Conservation (phyloP, 2,797 vertebrate species). For the Halcyon chelicuti region DNA sequence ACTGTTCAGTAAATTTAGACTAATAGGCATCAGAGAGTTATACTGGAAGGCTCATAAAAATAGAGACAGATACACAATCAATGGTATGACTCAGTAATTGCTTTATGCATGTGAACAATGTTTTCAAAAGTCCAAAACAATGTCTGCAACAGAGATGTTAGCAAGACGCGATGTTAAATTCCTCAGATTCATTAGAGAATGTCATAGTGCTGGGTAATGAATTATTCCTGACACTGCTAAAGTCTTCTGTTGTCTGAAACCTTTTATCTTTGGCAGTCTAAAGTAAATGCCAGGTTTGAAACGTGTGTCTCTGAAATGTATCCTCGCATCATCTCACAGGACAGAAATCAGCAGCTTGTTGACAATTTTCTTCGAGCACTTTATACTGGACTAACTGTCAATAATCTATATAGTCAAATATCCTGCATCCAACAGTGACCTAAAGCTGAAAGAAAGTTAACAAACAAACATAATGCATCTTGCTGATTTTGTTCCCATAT, state of each 20-base stretch:
- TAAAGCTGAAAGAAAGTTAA: conserved; percentile 22
- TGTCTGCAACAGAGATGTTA: conserved; percentile 27
- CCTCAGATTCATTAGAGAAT: conserved; percentile 49
- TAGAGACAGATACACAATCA: conserved; percentile 38
- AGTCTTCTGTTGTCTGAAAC: conserved; percentile 60
- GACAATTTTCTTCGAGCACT: conserved; percentile 64
- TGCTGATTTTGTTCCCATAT: not conserved
- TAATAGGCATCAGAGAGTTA: conserved; percentile 6
- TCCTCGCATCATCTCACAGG: conserved; percentile 35
- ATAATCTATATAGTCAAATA: conserved; percentile 18
- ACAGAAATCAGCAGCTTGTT: conserved; percentile 52
- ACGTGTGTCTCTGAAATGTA: not conserved
- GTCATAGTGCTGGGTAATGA: conserved; percentile 45
- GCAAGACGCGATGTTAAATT: not conserved
- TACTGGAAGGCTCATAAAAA: conserved; percentile 12
- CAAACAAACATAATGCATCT: conserved; percentile 5
- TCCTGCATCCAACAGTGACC: conserved; percentile 6
- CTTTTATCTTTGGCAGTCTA: conserved; percentile 58
- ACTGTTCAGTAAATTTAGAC: conserved; percentile 16
- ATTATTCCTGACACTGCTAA: conserved; percentile 55
- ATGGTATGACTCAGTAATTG: conserved; percentile 45
- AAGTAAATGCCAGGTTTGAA: conserved; percentile 60
- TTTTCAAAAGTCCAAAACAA: conserved; percentile 46
- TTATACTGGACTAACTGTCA: conserved; percentile 56
- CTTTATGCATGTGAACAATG: conserved; percentile 7